phyloP scores from a whole-genome alignment of 2,888 invertebrate genomes.

The Eupithecia pulchellata region DNA sequence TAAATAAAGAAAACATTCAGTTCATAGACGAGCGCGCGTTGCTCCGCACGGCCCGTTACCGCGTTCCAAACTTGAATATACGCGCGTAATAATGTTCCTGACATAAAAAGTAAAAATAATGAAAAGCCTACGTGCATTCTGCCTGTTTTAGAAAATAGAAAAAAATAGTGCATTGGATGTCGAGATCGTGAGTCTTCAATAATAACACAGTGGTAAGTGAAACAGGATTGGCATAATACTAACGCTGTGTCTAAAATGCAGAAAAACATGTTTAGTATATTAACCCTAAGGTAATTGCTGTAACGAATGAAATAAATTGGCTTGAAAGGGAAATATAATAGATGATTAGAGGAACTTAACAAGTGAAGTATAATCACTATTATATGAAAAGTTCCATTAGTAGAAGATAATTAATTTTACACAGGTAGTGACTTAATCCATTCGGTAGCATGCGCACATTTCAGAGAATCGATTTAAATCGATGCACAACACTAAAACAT shows the following conservation, averaged over 20 bases:
- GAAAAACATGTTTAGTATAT: constrained; percentile 59
- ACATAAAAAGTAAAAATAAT: constrained; percentile 53
- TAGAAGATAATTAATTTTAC: too few relatives aligned
- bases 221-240: constrained; percentile 61
- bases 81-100: constrained; percentile 59
- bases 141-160: constrained; percentile 46
- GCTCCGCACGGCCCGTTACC: constrained; percentile 58
- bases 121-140: constrained; percentile 47
- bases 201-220: constrained; percentile 66
- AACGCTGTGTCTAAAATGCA: constrained; percentile 50
- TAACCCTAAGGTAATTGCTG: constrained; percentile 48
- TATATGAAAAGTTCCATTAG: too few relatives aligned
- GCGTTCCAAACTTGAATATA: constrained; percentile 51
- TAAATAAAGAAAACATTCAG: constrained; percentile 66
- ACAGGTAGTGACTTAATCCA: too few relatives aligned
- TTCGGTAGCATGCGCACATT: too few relatives aligned
- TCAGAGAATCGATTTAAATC: too few relatives aligned
- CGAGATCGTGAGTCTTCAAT: constrained; percentile 50
- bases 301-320: constrained; percentile 38
- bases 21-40: constrained; percentile 67
- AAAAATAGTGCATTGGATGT: constrained; percentile 59
- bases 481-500: too few relatives aligned
- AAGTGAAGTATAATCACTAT: too few relatives aligned
- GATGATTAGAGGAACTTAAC: too few relatives aligned
- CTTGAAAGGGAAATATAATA: constrained; percentile 31